A percentile compares a stretch with the other conserved stretches of the same genome.
These are phyloP conservation scores for Ennomos erosarius DNA, from an alignment of 2,888 invertebrate species.

Conservation along the genomic window DNA sequence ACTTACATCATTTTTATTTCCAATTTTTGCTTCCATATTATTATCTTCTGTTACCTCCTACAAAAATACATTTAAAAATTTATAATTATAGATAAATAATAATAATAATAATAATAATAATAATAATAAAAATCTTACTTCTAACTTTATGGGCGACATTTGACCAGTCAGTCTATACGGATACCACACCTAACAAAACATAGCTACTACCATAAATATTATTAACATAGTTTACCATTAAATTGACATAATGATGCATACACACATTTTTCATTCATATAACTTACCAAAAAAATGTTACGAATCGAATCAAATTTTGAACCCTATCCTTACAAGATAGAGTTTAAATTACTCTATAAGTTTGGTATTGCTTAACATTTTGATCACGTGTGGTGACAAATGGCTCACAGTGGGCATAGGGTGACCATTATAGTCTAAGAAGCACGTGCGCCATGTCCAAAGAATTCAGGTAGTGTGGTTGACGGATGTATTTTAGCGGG, in stretches of 20 bases:
- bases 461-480: constrained; percentile 71
- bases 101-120: too few relatives aligned
- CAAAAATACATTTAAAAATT: too few relatives aligned
- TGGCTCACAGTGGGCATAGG: constrained; percentile 67
- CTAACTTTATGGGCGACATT: too few relatives aligned
- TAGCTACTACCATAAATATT: neutral
- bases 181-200: neutral
- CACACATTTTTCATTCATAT: constrained; percentile 27
- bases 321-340: neutral
- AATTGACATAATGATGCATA: constrained; percentile 29
- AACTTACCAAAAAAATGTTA: constrained; percentile 5
- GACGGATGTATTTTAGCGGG: constrained; percentile 65
- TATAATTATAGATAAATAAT: too few relatives aligned
- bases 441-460: constrained; percentile 57
- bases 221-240: constrained; percentile 24
- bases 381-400: constrained; percentile 66
- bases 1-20: constrained; percentile 1
- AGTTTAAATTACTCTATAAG: neutral
- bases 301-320: neutral
- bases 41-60: too few relatives aligned
- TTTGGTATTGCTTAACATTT: constrained; percentile 19
- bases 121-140: too few relatives aligned
- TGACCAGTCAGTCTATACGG: too few relatives aligned
- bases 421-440: constrained; percentile 64
- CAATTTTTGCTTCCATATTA: neutral